phyloP scores from a whole-genome alignment of 1,140 invertebrate genomes.

The Brachionus rotundiformis region DNA sequence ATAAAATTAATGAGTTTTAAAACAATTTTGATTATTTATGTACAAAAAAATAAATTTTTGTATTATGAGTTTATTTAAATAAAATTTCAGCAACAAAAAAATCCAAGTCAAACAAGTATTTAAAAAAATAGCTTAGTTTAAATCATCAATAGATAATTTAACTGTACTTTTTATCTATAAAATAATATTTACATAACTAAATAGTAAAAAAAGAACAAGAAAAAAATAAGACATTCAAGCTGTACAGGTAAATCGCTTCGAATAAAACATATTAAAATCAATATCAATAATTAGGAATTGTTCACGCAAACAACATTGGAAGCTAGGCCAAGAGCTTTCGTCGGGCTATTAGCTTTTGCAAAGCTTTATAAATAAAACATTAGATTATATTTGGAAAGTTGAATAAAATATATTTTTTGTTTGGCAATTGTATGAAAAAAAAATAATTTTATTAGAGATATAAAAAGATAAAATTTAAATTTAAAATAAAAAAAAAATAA shows the following conservation, averaged over 20 bases:
- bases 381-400: background rate
- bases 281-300: too few relatives aligned
- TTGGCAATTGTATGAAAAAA: background rate
- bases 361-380: background rate
- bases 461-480: background rate
- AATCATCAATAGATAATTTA: background rate
- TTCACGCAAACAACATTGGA: constrained; percentile 1
- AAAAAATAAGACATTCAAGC: background rate
- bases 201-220: background rate
- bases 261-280: background rate
- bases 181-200: background rate
- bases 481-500: background rate
- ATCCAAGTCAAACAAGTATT: background rate
- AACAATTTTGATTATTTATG: background rate
- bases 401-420: background rate
- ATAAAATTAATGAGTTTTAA: background rate
- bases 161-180: background rate
- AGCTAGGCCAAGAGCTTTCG: background rate
- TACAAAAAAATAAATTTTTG: background rate
- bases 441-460: background rate
- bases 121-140: background rate
- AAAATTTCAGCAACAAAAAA: background rate
- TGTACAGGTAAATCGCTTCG: background rate
- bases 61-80: background rate
- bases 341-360: background rate